Evolutionary conservation across 2,113 vertebrate genomes (phyloP).

Genomic region (Rana temporaria): DNA sequence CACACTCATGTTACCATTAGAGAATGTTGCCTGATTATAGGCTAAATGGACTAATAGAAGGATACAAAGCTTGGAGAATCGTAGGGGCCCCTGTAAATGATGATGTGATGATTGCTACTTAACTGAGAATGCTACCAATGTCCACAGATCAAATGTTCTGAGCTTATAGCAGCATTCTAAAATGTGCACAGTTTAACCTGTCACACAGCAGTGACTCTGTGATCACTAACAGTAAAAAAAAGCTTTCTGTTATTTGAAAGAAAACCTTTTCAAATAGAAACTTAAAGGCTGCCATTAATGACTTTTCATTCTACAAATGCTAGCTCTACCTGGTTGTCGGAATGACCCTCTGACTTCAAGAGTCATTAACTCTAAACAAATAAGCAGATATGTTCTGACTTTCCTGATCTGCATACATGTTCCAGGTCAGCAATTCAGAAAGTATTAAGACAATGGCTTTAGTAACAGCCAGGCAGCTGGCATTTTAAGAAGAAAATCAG

Average conservation of each 20-base stretch:
- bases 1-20: background rate
- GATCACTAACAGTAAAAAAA: background rate
- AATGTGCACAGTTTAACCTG: background rate
- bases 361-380: too few species aligned
- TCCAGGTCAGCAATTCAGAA: too few species aligned
- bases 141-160: slow-evolving; percentile 1
- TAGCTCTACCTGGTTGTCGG: too few species aligned
- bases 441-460: too few species aligned
- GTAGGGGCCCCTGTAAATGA: background rate
- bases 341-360: too few species aligned
- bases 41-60: background rate
- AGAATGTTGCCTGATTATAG: background rate
- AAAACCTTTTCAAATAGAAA: too few species aligned
- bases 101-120: background rate
- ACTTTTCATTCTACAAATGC: too few species aligned
- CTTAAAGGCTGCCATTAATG: too few species aligned
- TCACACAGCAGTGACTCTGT: background rate
- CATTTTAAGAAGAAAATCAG: too few species aligned
- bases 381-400: too few species aligned
- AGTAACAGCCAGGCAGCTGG: too few species aligned
- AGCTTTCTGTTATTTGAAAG: background rate
- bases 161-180: background rate
- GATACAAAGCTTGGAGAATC: background rate
- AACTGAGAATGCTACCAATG: background rate
- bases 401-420: too few species aligned